Base-by-base conservation (phyloP, 2,113 vertebrate genomes). In the Polypterus bichir region DNA sequence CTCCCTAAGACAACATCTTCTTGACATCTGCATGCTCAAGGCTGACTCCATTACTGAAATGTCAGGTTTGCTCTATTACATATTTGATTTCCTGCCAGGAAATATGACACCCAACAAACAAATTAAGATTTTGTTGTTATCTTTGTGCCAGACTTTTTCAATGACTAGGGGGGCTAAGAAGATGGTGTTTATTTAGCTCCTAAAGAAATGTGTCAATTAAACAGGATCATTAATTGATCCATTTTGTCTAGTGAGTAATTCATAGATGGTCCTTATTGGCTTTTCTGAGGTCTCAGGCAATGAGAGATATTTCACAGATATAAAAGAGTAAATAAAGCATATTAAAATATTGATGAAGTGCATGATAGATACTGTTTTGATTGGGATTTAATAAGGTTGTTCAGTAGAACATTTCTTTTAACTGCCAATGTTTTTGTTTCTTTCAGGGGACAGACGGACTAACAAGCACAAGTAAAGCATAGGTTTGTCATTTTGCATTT, bases 391-490 rank as follows among this genome's bases (percentile, higher is more conserved):
- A 9, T 2, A 51, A 51, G 49, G 9, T 7, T 7, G 49, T 51
- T 6, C 9, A 47, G 9, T 45, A 9, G 27, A 8, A 54, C 44
- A 59, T 9, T 5, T 6, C 47, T 53, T 65, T 49, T 6, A 62
- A n/a, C 10, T 59, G 5, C 7, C 61, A 4, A 69, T 62, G 3
- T 49, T 48, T 70, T 59, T 62, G 49, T 66, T 63, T 54, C 61
- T 61, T 47, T 11, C 77, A 84, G 83, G 44, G 46, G 44, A 49
- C 68, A 80, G 75, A 81, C 81, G 79, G 82, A 71, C 73, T 66
- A 74, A 74, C 69, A 78, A 71, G 62, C 80, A 77, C 69, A 77
- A 85, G 62, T 84, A 74, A 76, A 53, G n/a, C 9, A 49, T 58
- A 75, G 72, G 81, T 82, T 63, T 59, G 68, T 71, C 60, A 64